Base-by-base conservation (phyloP, 2,113 vertebrate species). In the Xiphias gladius region DNA sequence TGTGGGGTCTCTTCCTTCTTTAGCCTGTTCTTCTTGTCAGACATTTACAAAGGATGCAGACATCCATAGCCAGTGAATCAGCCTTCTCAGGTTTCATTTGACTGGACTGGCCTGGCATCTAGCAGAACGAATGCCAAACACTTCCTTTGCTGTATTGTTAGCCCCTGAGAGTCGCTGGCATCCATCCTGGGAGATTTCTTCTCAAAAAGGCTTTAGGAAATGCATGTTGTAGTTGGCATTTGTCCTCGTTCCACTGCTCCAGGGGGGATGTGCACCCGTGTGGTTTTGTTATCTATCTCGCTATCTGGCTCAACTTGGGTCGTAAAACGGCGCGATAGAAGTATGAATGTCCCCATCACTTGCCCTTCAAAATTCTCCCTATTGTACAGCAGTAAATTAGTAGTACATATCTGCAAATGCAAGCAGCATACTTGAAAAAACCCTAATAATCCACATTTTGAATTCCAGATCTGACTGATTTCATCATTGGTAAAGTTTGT, bases 71-170 rank as follows among this genome's bases (percentile, higher is more conserved):
- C 24, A 2, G 39, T 63, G 62, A 74, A 43, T 68, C 39, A 74
- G 59, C 52, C 73, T 37, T 65, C 32, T 62, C 59, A 68, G n/a
- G 65, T 85, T 88, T 75, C 69, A 82, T 77, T 43, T 78, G 68
- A 74, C 82, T 79, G 75, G 68, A 74, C 82, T 79, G 75, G 37
- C 24, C 74, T 88, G 46, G 61, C 28, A 71, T 82, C 54, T 76
- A 61, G 30, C 69, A 79, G 52, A 71, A 54, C 62, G 52, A 71
- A 78, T 84, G 48, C 75, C 73, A 78, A 88, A 84, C 64, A 82
- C 82, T 82, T 71, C 41, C 66, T 52, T 54, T 41, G 46, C 32
- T 76, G 55, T 69, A 84, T 43, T 73, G 73, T 35, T 24, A 55
- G 41, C 37, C n/a, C 72, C 62, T 65, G 46, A 71, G 41, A 67